Base-by-base conservation (phyloP, 2,113 vertebrate genomes). In the Anhinga rufa region DNA sequence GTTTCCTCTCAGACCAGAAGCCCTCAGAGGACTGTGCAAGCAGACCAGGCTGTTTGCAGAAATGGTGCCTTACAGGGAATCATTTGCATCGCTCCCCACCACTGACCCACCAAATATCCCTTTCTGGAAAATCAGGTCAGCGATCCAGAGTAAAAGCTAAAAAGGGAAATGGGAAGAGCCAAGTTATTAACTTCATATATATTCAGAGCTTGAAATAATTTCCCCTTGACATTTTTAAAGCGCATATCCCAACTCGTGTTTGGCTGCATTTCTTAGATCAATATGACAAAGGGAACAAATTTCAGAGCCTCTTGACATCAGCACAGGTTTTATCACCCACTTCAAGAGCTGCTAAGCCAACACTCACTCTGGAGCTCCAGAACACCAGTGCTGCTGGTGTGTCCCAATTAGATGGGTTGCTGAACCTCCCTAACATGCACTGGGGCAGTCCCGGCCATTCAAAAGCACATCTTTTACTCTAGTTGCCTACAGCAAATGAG, bases 161-260 rank as follows among this genome's bases (percentile, higher is more conserved):
- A 97, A 87, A 92, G 14, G 77, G 95, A 94, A 88, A 82, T 80
- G 65, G 89, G 89, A 95, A 95, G 84, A 88, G 78, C n/a, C 80
- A 90, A 89, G 91, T 77, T 87, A 88, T 91, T 96, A 95, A 95
- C 89, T 96, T 95, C 81, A 72, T 82, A 31, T 58, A 84, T 65
- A 84, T 82, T 95, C 93, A 77, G 91, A 88, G 77, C 87, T 86
- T 82, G 96, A 94, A 98, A 97, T 94, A 98, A 97, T 93, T 97
- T 97, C 88, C 95, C 81, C 79, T 97, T 97, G 95, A 96, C 96
- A 90, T 96, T 97, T 97, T 97, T 93, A 94, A 97, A 95, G 81
- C 65, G 1, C 92, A 21, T 72, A 94, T 96, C 95, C 86, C 95
- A 94, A 74, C 96, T 91, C 17, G 0, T 66, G 77, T 97, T 96